phyloP scores from a whole-genome alignment of 2,113 vertebrate species.

The Gobiocypris rarus region DNA sequence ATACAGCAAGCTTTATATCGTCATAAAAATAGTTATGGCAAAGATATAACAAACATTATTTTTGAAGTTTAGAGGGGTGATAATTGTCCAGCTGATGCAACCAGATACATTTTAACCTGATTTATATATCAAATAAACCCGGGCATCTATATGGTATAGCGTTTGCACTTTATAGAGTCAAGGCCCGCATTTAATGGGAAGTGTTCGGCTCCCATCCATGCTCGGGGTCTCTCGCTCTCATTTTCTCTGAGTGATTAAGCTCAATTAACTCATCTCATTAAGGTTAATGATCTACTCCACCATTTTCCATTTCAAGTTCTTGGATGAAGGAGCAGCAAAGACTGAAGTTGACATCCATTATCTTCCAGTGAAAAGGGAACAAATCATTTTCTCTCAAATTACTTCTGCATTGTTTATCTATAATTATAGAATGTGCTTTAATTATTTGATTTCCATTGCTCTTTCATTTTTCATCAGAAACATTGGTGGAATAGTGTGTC shows the following conservation, averaged over 20 bases:
- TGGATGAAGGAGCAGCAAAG: slow-evolving; percentile 22
- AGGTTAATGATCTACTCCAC: slow-evolving; percentile 47
- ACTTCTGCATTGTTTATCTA: slow-evolving; percentile 16
- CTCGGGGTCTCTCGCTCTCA: slow-evolving; percentile 15
- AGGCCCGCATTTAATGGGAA: neutral
- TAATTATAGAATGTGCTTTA: slow-evolving; percentile 2
- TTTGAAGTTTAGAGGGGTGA: slow-evolving; percentile 9
- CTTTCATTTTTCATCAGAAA: neutral
- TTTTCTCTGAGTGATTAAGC: slow-evolving; percentile 39
- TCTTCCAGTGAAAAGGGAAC: neutral
- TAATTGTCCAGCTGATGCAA: slow-evolving; percentile 2
- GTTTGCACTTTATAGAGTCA: slow-evolving; percentile 9
- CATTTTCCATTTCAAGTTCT: slow-evolving; percentile 30
- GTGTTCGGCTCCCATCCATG: neutral
- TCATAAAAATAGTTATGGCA: slow-evolving; percentile 2
- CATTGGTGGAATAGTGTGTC: neutral
- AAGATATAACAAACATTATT: neutral
- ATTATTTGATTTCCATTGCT: slow-evolving; percentile 6
- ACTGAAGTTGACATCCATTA: slow-evolving; percentile 14
- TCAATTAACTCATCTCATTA: slow-evolving; percentile 47
- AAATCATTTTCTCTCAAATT: neutral
- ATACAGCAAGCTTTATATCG: neutral
- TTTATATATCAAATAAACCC: slow-evolving; percentile 28
- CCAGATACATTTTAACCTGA: slow-evolving; percentile 14
- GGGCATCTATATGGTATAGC: neutral